Base-by-base conservation (phyloP, 2,113 vertebrate genomes). In the Odontesthes bonariensis region DNA sequence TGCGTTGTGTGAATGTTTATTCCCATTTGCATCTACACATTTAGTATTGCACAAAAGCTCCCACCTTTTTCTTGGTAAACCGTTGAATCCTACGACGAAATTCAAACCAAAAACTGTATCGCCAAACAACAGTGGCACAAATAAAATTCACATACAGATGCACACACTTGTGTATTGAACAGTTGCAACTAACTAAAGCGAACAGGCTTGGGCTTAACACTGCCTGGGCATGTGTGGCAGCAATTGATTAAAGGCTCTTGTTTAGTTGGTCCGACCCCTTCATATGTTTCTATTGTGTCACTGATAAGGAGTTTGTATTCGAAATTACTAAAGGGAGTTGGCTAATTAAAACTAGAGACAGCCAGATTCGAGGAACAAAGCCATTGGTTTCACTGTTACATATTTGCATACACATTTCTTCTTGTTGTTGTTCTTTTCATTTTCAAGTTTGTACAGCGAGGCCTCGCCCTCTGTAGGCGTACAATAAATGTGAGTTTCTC, bases 311-410 rank as follows among this genome's bases (percentile, higher is more conserved):
- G 82, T 90, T 88, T 88, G 87, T 73, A 61, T 75, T 73, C 61
- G 49, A 73, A 80, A 70, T 49, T 52, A 61, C 88, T 82, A 67
- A 79, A 83, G 70, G 80, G 84, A 86, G 74, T 42, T 5, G 12
- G 71, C 77, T 93, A 93, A 93, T 92, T 93, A 91, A 91, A 92
- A 83, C 27, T 77, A 86, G 61, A 77, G 82, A 83, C 86, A 88
- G 72, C 75, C 74, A 73, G 83, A 91, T 77, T 76, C 33, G 32
- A 58, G 53, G 57, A 88, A 90, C 85, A 91, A 92, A 91, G 68
- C 60, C 69, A 5, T 16, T 31, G 72, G 66, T 87, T 82, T 72
- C 85, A 63, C 58, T 58, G 79, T 86, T 64, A 27, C 67, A 73
- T 80, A 88, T 87, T 85, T 83, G 77, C 57, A 77, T 75, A 57